Base-by-base conservation (phyloP, 2,113 vertebrate species). In the Eolophus roseicapilla region DNA sequence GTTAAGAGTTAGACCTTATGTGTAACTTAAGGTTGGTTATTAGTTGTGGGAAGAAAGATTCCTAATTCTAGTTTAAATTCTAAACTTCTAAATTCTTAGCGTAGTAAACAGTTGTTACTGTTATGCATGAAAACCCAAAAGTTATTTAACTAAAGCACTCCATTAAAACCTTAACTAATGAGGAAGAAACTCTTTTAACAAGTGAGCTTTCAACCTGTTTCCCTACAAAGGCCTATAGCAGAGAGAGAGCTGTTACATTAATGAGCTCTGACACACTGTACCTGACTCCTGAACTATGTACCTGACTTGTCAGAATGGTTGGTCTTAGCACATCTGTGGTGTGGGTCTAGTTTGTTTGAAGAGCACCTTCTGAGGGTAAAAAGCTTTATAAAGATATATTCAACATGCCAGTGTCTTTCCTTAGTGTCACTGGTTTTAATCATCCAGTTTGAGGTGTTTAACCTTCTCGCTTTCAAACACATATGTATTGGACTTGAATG, bases 261-360 rank as follows among this genome's bases (percentile, higher is more conserved):
- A 31, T 65, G 69, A 62, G 15, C 47, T 82, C 29, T 69, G 62
- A 43, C 0, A 0, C 0, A 0, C 41, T 44, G 15, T n/a, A 10
- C 0, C 0, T 33, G 46, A 49, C 44, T 88, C 24, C 23, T 92
- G 70, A 93, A 15, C 65, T 46, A 0, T 17, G 44, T 3, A n/a
- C 31, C 21, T 31, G n/a, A 9, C 19, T 17, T 52, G 47, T 79
- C 50, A 59, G 70, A 68, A 4, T 44, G 17, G 6, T 60, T 75
- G 16, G 33, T 39, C 73, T 87, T 70, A n/a, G 41, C 41, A 21
- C 1, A 3, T 39, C 47, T 88, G 29, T 2, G 3, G 5, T 55
- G 6, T 28, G 7, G 60, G 28, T 71, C 25, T 79, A 11, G 10
- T 35, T 86, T 8, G 4, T 80, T 23, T 82, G 20, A 87, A 55